A percentile compares a stretch with the other conserved stretches of the same genome.
phyloP scores from a whole-genome alignment of 2,797 vertebrate genomes.

The Lagorchestes hirsutus region DNA sequence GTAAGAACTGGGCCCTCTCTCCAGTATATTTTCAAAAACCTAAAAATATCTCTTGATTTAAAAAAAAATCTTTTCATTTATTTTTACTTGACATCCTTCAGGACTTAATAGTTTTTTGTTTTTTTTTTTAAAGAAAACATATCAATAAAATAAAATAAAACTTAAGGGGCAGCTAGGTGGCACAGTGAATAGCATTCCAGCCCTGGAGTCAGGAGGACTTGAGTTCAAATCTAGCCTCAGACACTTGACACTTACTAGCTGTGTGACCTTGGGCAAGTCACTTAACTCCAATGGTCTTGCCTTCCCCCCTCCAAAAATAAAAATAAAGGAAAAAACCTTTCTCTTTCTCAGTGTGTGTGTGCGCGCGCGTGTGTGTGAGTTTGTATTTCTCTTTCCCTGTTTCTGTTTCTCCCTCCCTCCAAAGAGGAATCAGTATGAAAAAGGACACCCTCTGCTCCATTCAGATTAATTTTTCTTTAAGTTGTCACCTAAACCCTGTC shows the following conservation, averaged over 20 bases:
- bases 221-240: no score
- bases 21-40: neutral
- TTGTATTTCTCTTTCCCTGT: no score
- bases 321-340: no score
- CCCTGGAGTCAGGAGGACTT: no score
- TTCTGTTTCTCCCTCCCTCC: neutral
- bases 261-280: no score
- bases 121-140: neutral
- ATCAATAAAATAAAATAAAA: no score
- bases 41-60: neutral
- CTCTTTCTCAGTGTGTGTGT: neutral
- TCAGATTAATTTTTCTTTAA: neutral
- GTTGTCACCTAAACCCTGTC: neutral
- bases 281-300: no score
- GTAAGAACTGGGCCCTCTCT: neutral
- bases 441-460: constrained; percentile 58
- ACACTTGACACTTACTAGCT: no score
- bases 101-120: neutral
- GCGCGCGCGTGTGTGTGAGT: no score
- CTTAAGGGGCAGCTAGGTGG: no score
- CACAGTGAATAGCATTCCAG: no score
- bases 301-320: no score
- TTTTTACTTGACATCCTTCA: neutral
- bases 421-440: neutral
- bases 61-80: neutral